Conservation (phyloP, 1,140 invertebrate genomes). For the Nebria ingens region DNA sequence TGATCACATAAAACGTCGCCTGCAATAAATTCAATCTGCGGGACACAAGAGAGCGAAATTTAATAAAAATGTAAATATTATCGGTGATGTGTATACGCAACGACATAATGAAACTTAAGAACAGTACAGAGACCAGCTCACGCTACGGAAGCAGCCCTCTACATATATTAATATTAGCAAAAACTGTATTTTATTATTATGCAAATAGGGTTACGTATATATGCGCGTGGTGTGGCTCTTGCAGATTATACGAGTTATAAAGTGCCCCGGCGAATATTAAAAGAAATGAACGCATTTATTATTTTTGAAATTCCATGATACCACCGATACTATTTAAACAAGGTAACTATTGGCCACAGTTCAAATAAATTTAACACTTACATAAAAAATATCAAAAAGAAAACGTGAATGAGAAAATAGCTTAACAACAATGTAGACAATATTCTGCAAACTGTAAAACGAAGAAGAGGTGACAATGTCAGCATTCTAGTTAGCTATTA, state of each 20-base stretch:
- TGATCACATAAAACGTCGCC: background rate
- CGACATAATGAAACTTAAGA: background rate
- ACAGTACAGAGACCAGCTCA: background rate
- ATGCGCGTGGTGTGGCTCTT: background rate
- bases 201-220: no score
- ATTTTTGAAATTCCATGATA: no score
- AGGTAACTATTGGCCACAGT: no score
- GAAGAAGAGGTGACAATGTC: no score
- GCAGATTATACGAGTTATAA: conserved; percentile 2
- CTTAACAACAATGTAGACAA: no score
- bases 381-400: no score
- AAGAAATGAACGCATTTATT: conserved; percentile 6
- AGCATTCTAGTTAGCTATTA: no score
- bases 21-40: background rate
- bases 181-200: conserved; percentile 9
- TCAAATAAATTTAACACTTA: no score
- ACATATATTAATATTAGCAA: conserved; percentile 8
- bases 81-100: background rate
- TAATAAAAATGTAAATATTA: conserved; percentile 10
- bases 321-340: no score
- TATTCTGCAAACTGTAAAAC: no score
- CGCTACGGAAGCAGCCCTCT: background rate
- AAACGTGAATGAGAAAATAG: no score
- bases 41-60: background rate
- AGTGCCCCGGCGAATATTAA: conserved; percentile 4